phyloP scores from a whole-genome alignment of 2,113 vertebrate genomes.

The Dicentrarchus labrax region DNA sequence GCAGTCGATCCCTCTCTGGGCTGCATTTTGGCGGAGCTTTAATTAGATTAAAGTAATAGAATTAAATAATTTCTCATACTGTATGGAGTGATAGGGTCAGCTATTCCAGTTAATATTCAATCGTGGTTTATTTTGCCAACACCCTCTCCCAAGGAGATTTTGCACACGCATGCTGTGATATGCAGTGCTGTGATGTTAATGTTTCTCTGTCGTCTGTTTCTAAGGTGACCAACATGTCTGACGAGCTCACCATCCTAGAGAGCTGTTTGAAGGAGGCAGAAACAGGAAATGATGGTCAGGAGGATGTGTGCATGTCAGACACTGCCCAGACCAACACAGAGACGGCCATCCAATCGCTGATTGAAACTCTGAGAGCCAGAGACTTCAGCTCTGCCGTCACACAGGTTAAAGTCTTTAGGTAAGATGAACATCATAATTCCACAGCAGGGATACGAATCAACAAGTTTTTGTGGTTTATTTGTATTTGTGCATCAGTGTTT shows the following conservation, averaged over 20 bases:
- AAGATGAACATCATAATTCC: conserved; percentile 21
- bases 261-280: conserved; percentile 93
- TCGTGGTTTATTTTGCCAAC: conserved; percentile 18
- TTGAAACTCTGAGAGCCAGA: conserved; percentile 91
- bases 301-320: conserved; percentile 89
- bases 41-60: conserved; percentile 73
- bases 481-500: background rate
- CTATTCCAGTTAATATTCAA: conserved; percentile 53
- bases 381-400: conserved; percentile 92
- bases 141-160: background rate
- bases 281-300: conserved; percentile 84
- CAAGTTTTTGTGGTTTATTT: no score
- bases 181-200: background rate
- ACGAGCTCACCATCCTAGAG: conserved; percentile 93
- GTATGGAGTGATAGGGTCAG: conserved; percentile 33
- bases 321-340: conserved; percentile 92
- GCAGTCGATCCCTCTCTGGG: background rate
- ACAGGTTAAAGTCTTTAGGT: conserved; percentile 97
- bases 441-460: background rate
- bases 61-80: conserved; percentile 52
- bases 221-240: conserved; percentile 98
- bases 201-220: conserved; percentile 7
- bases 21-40: conserved; percentile 42
- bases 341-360: conserved; percentile 95
- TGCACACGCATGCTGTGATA: conserved; percentile 8